These are phyloP conservation scores for Homalodisca vitripennis DNA, from an alignment of 1,140 invertebrate genomes.

Conservation along the genomic window DNA sequence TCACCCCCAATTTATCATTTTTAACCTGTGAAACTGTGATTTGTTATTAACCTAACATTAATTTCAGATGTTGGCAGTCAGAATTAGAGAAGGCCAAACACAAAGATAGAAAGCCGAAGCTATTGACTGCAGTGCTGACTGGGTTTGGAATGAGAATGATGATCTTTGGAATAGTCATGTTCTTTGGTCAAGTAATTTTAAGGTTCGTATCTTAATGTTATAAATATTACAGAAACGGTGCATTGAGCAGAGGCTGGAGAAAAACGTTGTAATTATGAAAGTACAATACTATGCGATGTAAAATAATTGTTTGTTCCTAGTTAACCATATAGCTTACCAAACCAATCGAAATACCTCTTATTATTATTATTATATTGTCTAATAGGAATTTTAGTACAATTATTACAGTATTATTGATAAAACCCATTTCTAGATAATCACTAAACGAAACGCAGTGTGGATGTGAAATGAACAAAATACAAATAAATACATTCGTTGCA, in stretches of 20 bases:
- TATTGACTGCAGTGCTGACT: constrained; percentile 53
- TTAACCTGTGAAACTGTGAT: too few relatives aligned
- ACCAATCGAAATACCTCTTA: background rate
- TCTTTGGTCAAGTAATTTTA: constrained; percentile 53
- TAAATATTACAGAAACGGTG: background rate
- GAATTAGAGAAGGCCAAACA: constrained; percentile 44
- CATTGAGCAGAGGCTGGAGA: too few relatives aligned
- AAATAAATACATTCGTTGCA: too few relatives aligned
- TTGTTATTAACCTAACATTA: too few relatives aligned
- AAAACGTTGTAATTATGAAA: too few relatives aligned
- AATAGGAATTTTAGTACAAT: background rate
- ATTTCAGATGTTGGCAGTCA: constrained; percentile 39
- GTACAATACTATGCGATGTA: background rate
- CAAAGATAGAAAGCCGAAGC: constrained; percentile 50
- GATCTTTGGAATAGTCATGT: constrained; percentile 52
- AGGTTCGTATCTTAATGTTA: constrained; percentile 9
- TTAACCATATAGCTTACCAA: background rate
- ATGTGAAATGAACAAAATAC: too few relatives aligned
- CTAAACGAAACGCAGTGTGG: too few relatives aligned
- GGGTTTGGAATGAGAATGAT: constrained; percentile 55
- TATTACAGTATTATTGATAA: too few relatives aligned
- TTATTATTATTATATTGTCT: background rate
- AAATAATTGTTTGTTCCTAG: background rate
- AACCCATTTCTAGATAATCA: too few relatives aligned
- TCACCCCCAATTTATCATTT: too few relatives aligned